Conservation (phyloP, 2,113 vertebrate species). For the Glaucidium brasilianum region DNA sequence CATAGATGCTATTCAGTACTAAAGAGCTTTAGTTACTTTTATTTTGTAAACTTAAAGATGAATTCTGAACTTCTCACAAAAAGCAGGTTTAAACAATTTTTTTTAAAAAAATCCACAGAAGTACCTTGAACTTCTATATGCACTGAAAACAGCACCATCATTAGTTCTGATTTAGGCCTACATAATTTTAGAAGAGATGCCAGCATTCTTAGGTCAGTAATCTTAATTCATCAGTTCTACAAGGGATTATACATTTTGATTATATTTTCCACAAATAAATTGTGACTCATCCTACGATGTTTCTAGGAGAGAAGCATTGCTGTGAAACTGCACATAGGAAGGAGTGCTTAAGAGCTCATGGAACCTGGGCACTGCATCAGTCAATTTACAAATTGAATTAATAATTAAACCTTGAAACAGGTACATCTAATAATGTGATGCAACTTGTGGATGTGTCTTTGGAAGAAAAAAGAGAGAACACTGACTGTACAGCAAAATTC, state of each 20-base stretch:
- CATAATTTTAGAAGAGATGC: background rate
- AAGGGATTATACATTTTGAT: background rate
- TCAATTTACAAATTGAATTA: slow-evolving; percentile 9
- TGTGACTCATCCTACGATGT: background rate
- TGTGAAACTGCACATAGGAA: background rate
- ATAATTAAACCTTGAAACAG: slow-evolving; percentile 18
- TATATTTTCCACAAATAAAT: background rate
- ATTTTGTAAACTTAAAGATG: background rate
- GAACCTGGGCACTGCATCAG: slow-evolving; percentile 8
- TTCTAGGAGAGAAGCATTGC: background rate
- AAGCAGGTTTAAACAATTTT: background rate
- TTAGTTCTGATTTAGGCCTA: background rate
- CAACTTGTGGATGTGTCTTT: slow-evolving; percentile 4
- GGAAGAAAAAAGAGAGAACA: slow-evolving; percentile 5
- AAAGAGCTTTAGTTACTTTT: background rate
- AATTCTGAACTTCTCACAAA: background rate
- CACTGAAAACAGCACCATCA: background rate
- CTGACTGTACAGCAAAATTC: slow-evolving; percentile 39
- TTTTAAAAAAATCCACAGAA: background rate
- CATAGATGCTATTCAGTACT: background rate
- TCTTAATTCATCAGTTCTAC: background rate
- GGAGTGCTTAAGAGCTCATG: background rate
- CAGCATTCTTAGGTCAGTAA: background rate
- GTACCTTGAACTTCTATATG: background rate
- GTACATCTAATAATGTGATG: slow-evolving; percentile 13